Evolutionary conservation across 2,113 vertebrate genomes (phyloP).

Genomic region (Argyrosomus japonicus): DNA sequence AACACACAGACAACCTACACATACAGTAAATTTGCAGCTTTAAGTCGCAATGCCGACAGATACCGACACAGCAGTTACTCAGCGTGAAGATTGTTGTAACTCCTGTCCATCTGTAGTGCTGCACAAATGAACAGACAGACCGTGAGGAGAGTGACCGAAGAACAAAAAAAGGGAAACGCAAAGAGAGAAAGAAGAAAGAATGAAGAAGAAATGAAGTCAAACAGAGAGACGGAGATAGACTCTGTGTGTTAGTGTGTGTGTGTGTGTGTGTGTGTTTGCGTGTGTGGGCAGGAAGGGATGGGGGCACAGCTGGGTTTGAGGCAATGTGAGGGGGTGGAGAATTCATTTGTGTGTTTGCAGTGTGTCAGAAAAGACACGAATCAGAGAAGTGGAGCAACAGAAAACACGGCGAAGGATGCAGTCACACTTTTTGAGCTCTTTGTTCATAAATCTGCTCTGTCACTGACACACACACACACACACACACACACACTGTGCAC

Average conservation of each 20-base stretch:
- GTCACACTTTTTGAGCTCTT: conserved; percentile 41
- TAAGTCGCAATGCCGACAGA: conserved; percentile 3
- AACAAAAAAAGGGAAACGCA: conserved; percentile 8
- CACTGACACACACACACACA: conserved; percentile 36
- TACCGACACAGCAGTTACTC: neutral
- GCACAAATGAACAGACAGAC: conserved; percentile 26
- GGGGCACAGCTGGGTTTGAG: conserved; percentile 77
- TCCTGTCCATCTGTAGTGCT: conserved; percentile 4
- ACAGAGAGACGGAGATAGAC: conserved; percentile 5
- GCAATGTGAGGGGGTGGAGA: conserved; percentile 73
- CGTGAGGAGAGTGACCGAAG: neutral
- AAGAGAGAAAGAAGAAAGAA: conserved; percentile 8
- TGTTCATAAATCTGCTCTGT: conserved; percentile 65
- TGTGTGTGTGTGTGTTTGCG: conserved; percentile 29
- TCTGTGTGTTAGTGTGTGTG: conserved; percentile 12
- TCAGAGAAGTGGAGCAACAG: conserved; percentile 49
- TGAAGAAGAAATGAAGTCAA: conserved; percentile 23
- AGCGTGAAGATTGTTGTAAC: conserved; percentile 14
- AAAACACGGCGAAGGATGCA: conserved; percentile 26
- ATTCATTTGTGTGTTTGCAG: conserved; percentile 66
- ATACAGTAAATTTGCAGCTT: neutral
- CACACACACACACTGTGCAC: neutral
- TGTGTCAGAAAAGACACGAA: conserved; percentile 54
- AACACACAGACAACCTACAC: neutral
- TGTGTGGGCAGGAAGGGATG: conserved; percentile 60